Evolutionary conservation across 2,888 invertebrate species (phyloP), one percentile per base, ranked within the genome.

Genomic region (Coelopa pilipes): DNA sequence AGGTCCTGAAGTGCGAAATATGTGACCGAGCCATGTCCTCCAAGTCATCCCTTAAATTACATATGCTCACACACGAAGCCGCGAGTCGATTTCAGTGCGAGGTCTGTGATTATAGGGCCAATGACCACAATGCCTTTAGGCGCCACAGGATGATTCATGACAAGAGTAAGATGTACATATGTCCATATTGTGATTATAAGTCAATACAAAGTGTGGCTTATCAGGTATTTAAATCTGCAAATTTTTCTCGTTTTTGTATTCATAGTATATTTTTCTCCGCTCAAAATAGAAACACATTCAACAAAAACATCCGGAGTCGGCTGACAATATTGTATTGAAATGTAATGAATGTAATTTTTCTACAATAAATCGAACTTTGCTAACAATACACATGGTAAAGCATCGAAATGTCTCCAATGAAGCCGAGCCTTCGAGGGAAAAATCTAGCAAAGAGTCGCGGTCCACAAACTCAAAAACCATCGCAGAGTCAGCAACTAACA

Each of bases 181-280:
- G 96, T 83, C 91, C 92, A 63, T 91, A 92, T 82, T 96, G 96
- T 82, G 89, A 92, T 0, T 96, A 95, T 86, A 91, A 92, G 13
- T 92, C 93, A 80, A 95, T 96, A 78, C 94, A 95, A 85, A 93
- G 94, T 72, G 92, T 92, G 9, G 90, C 92, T 0, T 94, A 93
- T 85, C 92, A 95, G 85, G 89, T 87, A 74, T 72, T 78, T 72
- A 53, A 1, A 21, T 19, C 12, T 49, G 49, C 7, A 11, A n/a
- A 46, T 21, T 24, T 46, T 12, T 15, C 4, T n/a, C 0, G 10
- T 49, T 34, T n/a, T 66, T 34, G 19, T 34, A 69, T 55, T 24
- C n/a, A 47, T 60, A 19, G 47, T 2, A n/a, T 60, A 45, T 47
- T 47, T 15, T 17, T 53, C 53, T 68, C 50, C 24, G 70, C 0